Percentiles rank a stretch among this genome's conserved stretches.
phyloP scores from a whole-genome alignment of 2,888 invertebrate genomes.

The Calameuta filiformis region DNA sequence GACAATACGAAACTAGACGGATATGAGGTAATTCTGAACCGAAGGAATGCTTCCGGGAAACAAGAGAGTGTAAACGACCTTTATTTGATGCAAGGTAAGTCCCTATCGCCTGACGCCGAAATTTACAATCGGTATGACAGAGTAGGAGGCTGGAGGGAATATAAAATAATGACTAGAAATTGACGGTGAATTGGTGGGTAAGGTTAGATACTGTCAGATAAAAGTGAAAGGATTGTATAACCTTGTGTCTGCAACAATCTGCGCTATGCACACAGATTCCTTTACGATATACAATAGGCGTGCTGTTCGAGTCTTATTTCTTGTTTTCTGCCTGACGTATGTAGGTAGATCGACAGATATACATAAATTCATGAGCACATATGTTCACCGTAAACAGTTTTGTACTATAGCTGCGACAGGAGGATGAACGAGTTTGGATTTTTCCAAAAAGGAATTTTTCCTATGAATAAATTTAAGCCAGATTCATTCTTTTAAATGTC shows the following conservation, averaged over 20 bases:
- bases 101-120: constrained; percentile 43
- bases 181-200: constrained; percentile 22
- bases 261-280: constrained; percentile 28
- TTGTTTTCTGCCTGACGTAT: no score
- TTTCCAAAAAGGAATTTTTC: no score
- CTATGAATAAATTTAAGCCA: no score
- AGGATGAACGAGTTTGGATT: no score
- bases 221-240: constrained; percentile 63
- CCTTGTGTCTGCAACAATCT: constrained; percentile 48
- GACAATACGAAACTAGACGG: no score
- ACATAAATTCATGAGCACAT: no score
- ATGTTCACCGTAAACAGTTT: no score
- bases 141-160: constrained; percentile 14
- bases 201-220: constrained; percentile 46
- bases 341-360: no score
- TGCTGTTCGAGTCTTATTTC: no score
- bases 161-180: constrained; percentile 19
- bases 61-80: constrained; percentile 51
- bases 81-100: constrained; percentile 54
- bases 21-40: no score
- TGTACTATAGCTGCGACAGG: no score
- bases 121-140: constrained; percentile 52
- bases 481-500: no score
- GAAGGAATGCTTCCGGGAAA: background rate
- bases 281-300: background rate